Evolutionary conservation across 2,113 vertebrate genomes (phyloP).

Genomic region (Dendropsophus ebraccatus): DNA sequence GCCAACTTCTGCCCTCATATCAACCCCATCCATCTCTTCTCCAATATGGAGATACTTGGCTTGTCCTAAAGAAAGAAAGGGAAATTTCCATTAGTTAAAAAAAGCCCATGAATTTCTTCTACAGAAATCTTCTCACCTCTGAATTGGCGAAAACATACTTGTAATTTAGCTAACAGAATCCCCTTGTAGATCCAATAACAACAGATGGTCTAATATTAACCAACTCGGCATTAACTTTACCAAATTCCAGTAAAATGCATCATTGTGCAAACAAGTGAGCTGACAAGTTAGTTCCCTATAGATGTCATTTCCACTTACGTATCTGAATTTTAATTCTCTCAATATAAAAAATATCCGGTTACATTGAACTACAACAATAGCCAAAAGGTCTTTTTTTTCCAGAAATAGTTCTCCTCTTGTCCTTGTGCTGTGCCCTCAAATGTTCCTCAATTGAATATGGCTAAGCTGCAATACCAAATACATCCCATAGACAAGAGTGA

Average conservation of each 20-base stretch:
- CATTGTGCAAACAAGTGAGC: not conserved
- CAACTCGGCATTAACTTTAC: not conserved
- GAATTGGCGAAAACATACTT: slow-evolving; percentile 6
- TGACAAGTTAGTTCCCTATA: not conserved
- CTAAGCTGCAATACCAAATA: not conserved
- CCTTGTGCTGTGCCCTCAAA: no score
- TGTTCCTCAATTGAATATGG: not conserved
- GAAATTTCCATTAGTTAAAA: slow-evolving; percentile 41
- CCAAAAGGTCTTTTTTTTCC: not conserved
- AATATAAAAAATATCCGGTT: not conserved
- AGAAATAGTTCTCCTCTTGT: not conserved
- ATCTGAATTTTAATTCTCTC: not conserved
- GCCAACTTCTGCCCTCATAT: slow-evolving; percentile 95
- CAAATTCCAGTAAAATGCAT: not conserved
- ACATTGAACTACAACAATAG: not conserved
- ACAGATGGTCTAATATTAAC: slow-evolving; percentile 17
- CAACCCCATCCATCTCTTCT: slow-evolving; percentile 85
- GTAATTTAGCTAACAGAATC: not conserved
- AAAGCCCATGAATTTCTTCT: not conserved
- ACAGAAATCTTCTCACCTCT: slow-evolving; percentile 1
- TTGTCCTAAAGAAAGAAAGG: slow-evolving; percentile 76
- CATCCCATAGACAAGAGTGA: not conserved
- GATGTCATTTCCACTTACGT: not conserved
- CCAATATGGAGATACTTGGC: slow-evolving; percentile 85
- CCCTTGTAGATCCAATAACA: slow-evolving; percentile 17